phyloP scores from a whole-genome alignment of 1,140 invertebrate genomes.

The Macrocentrus cingulum region DNA sequence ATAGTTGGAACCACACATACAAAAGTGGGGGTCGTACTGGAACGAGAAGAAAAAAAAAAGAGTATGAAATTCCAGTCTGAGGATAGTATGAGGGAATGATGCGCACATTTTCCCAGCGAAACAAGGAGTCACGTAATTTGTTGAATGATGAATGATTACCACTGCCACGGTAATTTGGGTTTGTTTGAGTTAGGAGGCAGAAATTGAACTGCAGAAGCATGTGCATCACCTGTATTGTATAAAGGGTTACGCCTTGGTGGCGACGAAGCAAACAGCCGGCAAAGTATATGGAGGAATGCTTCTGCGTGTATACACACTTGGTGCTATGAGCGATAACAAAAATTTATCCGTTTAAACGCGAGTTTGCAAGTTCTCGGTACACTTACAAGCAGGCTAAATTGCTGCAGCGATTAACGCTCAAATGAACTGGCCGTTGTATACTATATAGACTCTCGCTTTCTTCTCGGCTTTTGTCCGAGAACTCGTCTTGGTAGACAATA shows the following conservation, averaged over 20 bases:
- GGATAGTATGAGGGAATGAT: neutral
- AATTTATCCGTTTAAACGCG: neutral
- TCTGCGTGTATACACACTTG: neutral
- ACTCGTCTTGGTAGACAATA: slow-evolving; percentile 8
- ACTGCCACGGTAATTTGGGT: slow-evolving; percentile 21
- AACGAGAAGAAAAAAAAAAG: neutral
- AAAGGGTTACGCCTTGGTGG: slow-evolving; percentile 24
- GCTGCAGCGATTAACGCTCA: slow-evolving; percentile 42
- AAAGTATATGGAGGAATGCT: slow-evolving; percentile 13
- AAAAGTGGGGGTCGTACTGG: too few species aligned
- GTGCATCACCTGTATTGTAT: slow-evolving; percentile 10
- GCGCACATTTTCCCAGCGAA: slow-evolving; percentile 5
- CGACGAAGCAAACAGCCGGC: slow-evolving; percentile 24
- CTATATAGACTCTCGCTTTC: slow-evolving; percentile 28
- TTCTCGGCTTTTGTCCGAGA: slow-evolving; percentile 12
- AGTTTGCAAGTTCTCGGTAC: slow-evolving; percentile 20
- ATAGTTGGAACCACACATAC: too few species aligned
- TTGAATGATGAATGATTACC: slow-evolving; percentile 26
- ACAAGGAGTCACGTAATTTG: slow-evolving; percentile 15
- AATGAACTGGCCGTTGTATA: slow-evolving; percentile 33
- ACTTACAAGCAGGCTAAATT: slow-evolving; percentile 31
- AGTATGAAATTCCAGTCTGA: neutral
- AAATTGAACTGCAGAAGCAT: slow-evolving; percentile 14
- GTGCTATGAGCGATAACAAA: neutral
- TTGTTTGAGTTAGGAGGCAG: slow-evolving; percentile 31